A percentile compares a stretch with the other conserved stretches of the same genome.
These are phyloP conservation scores for Odontophorus gujanensis DNA, from an alignment of 2,113 vertebrate species.

Conservation along the genomic window DNA sequence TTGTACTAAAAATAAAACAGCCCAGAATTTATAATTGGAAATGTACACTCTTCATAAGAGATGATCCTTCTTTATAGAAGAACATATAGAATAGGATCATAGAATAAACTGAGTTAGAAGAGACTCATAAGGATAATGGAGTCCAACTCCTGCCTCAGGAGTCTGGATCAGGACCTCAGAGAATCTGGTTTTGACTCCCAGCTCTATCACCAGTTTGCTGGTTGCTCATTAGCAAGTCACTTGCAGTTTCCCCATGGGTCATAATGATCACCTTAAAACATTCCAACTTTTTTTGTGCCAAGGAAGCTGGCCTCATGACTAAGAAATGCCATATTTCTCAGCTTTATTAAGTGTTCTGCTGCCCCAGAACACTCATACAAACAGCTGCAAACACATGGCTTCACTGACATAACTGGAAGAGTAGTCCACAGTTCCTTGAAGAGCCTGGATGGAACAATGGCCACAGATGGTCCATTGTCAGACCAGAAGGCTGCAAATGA, in stretches of 20 bases:
- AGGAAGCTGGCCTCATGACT: not conserved
- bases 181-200: not conserved
- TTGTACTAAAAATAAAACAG: not conserved
- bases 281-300: not conserved
- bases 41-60: not conserved
- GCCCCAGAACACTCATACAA: not conserved
- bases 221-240: not conserved
- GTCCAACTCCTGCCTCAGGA: too few species aligned
- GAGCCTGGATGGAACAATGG: not conserved
- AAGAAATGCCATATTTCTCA: not conserved
- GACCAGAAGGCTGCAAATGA: fast-evolving
- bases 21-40: not conserved
- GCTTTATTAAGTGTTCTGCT: not conserved
- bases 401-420: not conserved
- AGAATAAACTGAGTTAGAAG: too few species aligned
- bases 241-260: not conserved
- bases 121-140: too few species aligned
- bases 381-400: not conserved
- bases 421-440: not conserved
- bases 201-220: not conserved
- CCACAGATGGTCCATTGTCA: fast-evolving
- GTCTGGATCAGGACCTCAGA: not conserved
- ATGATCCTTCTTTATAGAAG: not conserved
- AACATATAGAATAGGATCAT: not conserved
- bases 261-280: not conserved